A percentile compares a stretch with the other conserved stretches of the same genome.
These are phyloP conservation scores for Drosophila subsilvestris DNA, from an alignment of 2,888 invertebrate species.

Conservation along the genomic window DNA sequence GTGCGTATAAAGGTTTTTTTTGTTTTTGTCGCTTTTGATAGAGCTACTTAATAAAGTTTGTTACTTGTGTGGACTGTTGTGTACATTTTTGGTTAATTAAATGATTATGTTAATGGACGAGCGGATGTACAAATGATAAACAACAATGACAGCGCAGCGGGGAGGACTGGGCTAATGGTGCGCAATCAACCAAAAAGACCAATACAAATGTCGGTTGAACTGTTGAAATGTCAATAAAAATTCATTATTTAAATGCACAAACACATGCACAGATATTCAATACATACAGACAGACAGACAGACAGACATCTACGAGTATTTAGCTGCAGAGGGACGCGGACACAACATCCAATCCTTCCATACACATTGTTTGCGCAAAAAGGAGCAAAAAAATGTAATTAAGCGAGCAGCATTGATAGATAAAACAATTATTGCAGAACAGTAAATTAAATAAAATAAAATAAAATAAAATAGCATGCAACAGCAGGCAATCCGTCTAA, in stretches of 20 bases:
- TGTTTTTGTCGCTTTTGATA: constrained; percentile 6
- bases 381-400: constrained; percentile 57
- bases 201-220: constrained; percentile 74
- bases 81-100: constrained; percentile 74
- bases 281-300: background rate
- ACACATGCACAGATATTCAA: constrained; percentile 16
- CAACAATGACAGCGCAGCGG: constrained; percentile 31
- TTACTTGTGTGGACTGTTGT: constrained; percentile 44
- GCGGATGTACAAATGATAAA: constrained; percentile 65
- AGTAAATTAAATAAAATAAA: constrained; percentile 64
- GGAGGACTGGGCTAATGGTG: constrained; percentile 49
- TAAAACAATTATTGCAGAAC: constrained; percentile 70
- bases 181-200: constrained; percentile 68
- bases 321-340: background rate
- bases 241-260: constrained; percentile 71
- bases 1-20: too few species aligned
- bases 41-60: constrained; percentile 58
- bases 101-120: constrained; percentile 80
- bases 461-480: constrained; percentile 60
- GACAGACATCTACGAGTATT: constrained; percentile 1
- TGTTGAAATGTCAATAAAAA: constrained; percentile 79
- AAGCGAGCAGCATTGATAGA: constrained; percentile 67
- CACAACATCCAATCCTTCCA: background rate
- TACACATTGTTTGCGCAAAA: constrained; percentile 44
- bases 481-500: constrained; percentile 59